Conservation (phyloP, 2,113 vertebrate genomes). For the Grantiella picta region DNA sequence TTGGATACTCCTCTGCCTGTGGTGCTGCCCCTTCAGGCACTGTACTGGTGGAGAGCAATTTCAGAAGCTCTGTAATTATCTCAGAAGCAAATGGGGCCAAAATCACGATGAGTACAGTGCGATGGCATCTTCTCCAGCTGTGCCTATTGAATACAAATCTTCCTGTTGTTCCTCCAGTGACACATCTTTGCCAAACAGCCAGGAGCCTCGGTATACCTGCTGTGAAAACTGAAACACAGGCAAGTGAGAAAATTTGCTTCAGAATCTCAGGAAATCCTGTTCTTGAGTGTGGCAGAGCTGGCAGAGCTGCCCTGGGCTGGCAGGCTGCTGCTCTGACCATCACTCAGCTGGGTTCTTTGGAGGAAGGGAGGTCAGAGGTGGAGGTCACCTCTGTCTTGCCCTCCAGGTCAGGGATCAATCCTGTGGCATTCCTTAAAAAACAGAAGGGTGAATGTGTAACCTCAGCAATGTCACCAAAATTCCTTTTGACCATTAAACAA, state of each 20-base stretch:
- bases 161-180: background rate
- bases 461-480: background rate
- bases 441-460: background rate
- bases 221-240: background rate
- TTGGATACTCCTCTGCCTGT: background rate
- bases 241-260: background rate
- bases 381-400: background rate
- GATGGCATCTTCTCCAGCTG: background rate
- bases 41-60: background rate
- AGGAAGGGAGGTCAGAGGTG: background rate
- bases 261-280: background rate
- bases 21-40: background rate
- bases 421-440: slow-evolving; percentile 1
- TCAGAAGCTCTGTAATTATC: background rate
- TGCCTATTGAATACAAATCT: background rate
- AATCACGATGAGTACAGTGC: background rate
- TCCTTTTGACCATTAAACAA: background rate
- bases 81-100: background rate
- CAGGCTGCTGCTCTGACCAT: background rate
- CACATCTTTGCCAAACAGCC: background rate
- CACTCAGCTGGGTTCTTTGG: background rate
- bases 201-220: background rate
- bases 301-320: background rate
- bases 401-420: slow-evolving; percentile 37
- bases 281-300: background rate